Evolutionary conservation across 1,140 invertebrate species (phyloP).

Genomic region (Drosophila pachea): DNA sequence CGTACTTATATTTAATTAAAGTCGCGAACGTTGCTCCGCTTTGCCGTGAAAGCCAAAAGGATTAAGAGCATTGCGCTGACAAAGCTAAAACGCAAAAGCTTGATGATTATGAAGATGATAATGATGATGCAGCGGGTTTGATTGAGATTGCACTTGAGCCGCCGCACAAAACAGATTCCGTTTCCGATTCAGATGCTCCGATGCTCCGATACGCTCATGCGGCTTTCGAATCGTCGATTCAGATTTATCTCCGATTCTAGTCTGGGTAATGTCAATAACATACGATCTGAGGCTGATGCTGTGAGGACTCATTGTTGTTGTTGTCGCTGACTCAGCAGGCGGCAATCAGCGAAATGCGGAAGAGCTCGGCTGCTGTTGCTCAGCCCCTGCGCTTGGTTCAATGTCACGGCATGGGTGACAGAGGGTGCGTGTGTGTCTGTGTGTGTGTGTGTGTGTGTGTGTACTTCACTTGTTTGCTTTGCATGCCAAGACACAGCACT

Average conservation of each 20-base stretch:
- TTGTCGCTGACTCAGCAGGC: slow-evolving; percentile 64
- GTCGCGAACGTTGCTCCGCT: slow-evolving; percentile 14
- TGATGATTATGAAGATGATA: slow-evolving; percentile 9
- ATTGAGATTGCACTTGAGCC: slow-evolving; percentile 63
- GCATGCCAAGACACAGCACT: slow-evolving; percentile 26
- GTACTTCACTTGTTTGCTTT: slow-evolving; percentile 11
- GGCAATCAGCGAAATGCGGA: slow-evolving; percentile 50
- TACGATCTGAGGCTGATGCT: slow-evolving; percentile 34
- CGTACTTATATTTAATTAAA: slow-evolving; percentile 46
- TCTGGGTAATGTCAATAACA: slow-evolving; percentile 59
- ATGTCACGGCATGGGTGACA: slow-evolving; percentile 38
- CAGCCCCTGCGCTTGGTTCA: slow-evolving; percentile 22
- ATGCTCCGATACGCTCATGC: no score
- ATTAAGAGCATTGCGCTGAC: slow-evolving; percentile 23
- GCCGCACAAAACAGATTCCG: slow-evolving; percentile 34
- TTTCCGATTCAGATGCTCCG: slow-evolving; percentile 27
- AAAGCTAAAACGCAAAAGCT: slow-evolving; percentile 23
- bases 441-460: slow-evolving; percentile 15
- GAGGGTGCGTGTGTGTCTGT: not conserved
- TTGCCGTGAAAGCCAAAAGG: slow-evolving; percentile 1
- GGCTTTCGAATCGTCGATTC: no score
- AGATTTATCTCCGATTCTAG: slow-evolving; percentile 20
- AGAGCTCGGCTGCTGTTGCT: slow-evolving; percentile 3
- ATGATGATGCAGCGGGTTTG: slow-evolving; percentile 15
- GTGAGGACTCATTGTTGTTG: slow-evolving; percentile 22